Percentiles rank a stretch among this genome's conserved stretches.
Evolutionary conservation across 2,888 invertebrate genomes (phyloP).

Genomic region (Eristalis intricaria): DNA sequence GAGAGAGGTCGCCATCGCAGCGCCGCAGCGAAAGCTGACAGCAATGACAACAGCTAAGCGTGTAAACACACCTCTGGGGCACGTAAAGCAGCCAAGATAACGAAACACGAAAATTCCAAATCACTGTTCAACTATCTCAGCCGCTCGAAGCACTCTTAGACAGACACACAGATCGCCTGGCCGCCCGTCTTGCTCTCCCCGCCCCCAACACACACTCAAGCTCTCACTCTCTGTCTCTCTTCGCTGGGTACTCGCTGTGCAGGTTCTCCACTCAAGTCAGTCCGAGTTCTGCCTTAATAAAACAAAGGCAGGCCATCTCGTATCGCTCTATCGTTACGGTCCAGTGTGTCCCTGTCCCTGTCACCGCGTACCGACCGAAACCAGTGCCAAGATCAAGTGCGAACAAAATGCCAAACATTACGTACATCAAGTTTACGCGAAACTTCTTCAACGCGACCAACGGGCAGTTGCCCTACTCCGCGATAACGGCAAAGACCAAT

Average conservation of each 20-base stretch:
- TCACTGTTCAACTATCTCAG: not conserved
- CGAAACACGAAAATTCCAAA: slow-evolving; percentile 4
- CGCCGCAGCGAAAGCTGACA: slow-evolving; percentile 10
- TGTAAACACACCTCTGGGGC: slow-evolving; percentile 37
- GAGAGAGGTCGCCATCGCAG: not conserved
- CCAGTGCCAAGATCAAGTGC: not conserved
- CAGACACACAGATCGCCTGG: not conserved
- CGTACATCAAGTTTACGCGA: slow-evolving; percentile 69
- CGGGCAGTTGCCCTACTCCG: slow-evolving; percentile 56
- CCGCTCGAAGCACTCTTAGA: not conserved
- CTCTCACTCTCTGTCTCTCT: slow-evolving; percentile 27
- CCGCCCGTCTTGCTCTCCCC: not conserved
- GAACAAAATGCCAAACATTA: slow-evolving; percentile 75
- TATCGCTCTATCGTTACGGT: slow-evolving; percentile 10
- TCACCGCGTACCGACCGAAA: not conserved
- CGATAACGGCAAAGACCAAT: slow-evolving; percentile 33
- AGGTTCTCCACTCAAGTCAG: slow-evolving; percentile 58
- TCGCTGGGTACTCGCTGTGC: slow-evolving; percentile 42
- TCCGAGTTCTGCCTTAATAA: slow-evolving; percentile 55
- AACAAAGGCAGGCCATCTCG: slow-evolving; percentile 51
- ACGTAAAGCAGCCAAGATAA: slow-evolving; percentile 7
- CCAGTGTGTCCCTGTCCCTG: not conserved
- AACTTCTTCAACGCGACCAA: slow-evolving; percentile 68
- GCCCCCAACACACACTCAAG: not conserved
- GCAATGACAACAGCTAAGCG: slow-evolving; percentile 32